A percentile compares a stretch with the other conserved stretches of the same genome.
These are phyloP conservation scores for Agrilus biguttatus DNA, from an alignment of 2,888 invertebrate genomes.

Conservation along the genomic window DNA sequence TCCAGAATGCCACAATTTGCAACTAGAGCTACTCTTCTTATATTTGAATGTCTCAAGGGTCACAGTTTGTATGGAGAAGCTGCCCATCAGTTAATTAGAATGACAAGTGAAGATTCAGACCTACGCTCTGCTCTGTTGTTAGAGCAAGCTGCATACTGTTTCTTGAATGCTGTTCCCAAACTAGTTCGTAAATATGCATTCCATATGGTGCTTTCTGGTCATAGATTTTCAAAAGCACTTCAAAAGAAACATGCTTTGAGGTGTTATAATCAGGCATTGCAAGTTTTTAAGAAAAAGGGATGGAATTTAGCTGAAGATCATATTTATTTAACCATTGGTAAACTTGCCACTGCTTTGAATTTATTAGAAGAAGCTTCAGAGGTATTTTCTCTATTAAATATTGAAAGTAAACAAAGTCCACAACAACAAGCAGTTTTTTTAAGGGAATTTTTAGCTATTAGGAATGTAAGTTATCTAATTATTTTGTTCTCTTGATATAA, in stretches of 20 bases:
- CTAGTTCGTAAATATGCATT: constrained; percentile 91
- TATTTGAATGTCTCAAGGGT: constrained; percentile 73
- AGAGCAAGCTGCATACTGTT: constrained; percentile 92
- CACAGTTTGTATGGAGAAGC: constrained; percentile 75
- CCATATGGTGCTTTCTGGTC: constrained; percentile 91
- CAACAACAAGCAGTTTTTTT: constrained; percentile 69
- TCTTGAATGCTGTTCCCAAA: constrained; percentile 50
- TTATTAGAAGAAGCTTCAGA: constrained; percentile 52
- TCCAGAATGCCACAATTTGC: constrained; percentile 80
- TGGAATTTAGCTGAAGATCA: constrained; percentile 94
- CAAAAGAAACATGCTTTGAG: constrained; percentile 84
- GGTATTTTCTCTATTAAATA: constrained; percentile 64
- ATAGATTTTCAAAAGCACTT: constrained; percentile 85
- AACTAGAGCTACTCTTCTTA: constrained; percentile 78
- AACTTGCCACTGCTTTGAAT: constrained; percentile 73
- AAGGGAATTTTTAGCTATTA: constrained; percentile 73
- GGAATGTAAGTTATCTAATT: constrained; percentile 45
- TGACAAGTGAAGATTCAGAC: constrained; percentile 97
- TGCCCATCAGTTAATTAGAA: constrained; percentile 85
- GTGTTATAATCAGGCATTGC: constrained; percentile 84
- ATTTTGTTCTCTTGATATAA: background rate
- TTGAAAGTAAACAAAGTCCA: constrained; percentile 53
- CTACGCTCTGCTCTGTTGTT: constrained; percentile 82
- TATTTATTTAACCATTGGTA: constrained; percentile 86
- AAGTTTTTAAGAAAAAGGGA: constrained; percentile 53